Percentiles rank a stretch among this genome's conserved stretches.
Evolutionary conservation across 2,113 vertebrate genomes (phyloP).

Genomic region (Crocuta crocuta): DNA sequence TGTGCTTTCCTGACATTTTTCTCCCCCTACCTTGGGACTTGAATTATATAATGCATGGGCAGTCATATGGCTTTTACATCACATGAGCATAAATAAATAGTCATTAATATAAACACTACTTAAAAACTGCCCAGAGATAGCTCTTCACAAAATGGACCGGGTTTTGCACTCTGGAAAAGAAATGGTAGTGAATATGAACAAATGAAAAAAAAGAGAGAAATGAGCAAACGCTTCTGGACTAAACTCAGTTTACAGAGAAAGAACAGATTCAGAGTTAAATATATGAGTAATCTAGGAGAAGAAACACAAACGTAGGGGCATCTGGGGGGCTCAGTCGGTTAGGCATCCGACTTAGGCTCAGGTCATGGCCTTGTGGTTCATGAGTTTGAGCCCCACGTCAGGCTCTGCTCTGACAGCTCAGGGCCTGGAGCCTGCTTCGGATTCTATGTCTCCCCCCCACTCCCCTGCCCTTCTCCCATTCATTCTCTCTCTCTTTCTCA

Average conservation of each 20-base stretch:
- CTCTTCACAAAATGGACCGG: neutral
- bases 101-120: slow-evolving; percentile 38
- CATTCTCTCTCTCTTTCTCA: too few relatives aligned
- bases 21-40: neutral
- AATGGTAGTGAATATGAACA: neutral
- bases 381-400: too few relatives aligned
- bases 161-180: neutral
- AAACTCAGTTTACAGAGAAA: neutral
- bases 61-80: neutral
- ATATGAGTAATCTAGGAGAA: neutral
- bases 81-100: neutral
- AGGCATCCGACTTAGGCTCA: too few relatives aligned
- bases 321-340: too few relatives aligned
- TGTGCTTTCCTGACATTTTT: slow-evolving; percentile 29
- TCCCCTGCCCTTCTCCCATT: too few relatives aligned
- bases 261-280: neutral
- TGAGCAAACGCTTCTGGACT: neutral
- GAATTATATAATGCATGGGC: neutral
- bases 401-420: too few relatives aligned
- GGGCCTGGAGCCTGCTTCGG: too few relatives aligned
- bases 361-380: too few relatives aligned
- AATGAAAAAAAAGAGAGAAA: neutral
- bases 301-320: neutral
- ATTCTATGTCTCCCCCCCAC: too few relatives aligned
- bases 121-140: neutral